Percentiles rank a stretch among this genome's conserved stretches.
Conservation (phyloP, 2,797 vertebrate genomes). For the Alosa sapidissima region DNA sequence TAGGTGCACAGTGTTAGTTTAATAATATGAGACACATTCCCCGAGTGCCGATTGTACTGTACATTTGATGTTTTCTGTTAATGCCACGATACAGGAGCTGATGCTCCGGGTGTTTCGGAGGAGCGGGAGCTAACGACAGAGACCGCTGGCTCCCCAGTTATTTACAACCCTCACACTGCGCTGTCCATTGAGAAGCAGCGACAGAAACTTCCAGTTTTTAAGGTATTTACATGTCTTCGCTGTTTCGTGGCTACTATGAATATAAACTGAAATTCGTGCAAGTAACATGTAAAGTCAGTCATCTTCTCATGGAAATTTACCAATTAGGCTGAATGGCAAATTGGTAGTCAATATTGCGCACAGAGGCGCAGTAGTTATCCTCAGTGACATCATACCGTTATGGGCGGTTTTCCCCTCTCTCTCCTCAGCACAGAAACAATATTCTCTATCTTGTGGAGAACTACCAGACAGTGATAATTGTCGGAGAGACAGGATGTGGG, state of each 20-base stretch:
- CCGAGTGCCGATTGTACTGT: neutral
- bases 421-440: slow-evolving; percentile 93
- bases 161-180: slow-evolving; percentile 90
- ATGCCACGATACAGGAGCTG: slow-evolving; percentile 75
- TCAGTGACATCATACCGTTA: neutral
- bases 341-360: neutral
- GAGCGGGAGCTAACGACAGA: slow-evolving; percentile 89
- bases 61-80: neutral
- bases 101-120: slow-evolving; percentile 89
- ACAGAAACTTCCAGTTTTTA: slow-evolving; percentile 95
- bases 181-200: slow-evolving; percentile 96
- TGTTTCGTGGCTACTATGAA: neutral
- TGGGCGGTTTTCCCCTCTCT: slow-evolving; percentile 10
- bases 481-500: slow-evolving; percentile 97
- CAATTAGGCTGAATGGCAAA: neutral
- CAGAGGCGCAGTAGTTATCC: neutral
- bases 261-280: slow-evolving; percentile 8
- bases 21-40: neutral
- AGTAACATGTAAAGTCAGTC: neutral
- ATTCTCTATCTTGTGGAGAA: slow-evolving; percentile 95
- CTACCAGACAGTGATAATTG: slow-evolving; percentile 93
- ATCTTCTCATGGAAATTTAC: neutral
- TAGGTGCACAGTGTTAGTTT: neutral
- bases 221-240: slow-evolving; percentile 71
- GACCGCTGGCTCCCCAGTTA: slow-evolving; percentile 78